Base-by-base conservation (phyloP, 2,888 invertebrate genomes). In the Tipula lateralis region DNA sequence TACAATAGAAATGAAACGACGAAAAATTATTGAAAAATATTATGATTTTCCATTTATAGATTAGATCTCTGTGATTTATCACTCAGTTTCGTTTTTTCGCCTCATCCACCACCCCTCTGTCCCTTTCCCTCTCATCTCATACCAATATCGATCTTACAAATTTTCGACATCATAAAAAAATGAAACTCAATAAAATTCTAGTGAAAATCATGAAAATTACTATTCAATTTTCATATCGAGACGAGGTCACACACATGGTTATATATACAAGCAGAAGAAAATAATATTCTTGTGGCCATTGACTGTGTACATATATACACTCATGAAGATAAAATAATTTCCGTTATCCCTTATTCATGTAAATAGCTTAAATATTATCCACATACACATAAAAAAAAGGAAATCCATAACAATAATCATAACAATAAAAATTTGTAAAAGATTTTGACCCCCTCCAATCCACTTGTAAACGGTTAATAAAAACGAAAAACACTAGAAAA, bases 301-400 rank as follows among this genome's bases (percentile, higher is more conserved):
- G 66, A 66, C 66, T 66, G 66, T 66, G 24, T 44, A 13, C 7
- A 32, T 32, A 32, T 32, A 32, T n/a, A n/a, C n/a, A n/a, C 32
- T 5, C 13, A 39, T 24, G 24, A 66, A 66, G 66, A 66, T 66
- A 66, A 66, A 66, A 66, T 66, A 66, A 66, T 66, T 66, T 66
- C 66, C 66, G 66, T 66, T 66, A 66, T 66, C 66, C 66, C 66
- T 66, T 66, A 66, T 66, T 24, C 66, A 66, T 66, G 66, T 66
- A 66, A 66, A 66, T 66, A 66, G 66, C 66, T 66, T 66, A 66
- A 66, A 66, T 66, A 66, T 66, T 66, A 66, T 66, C 66, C 66
- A 24, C 24, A 66, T 9, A 66, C 12, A 24, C 9, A 24, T 9
- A 12, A 66, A 24, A 66, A 66, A 66, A 66, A 24, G 66, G 66